A percentile compares a stretch with the other conserved stretches of the same genome.
phyloP scores from a whole-genome alignment of 2,888 invertebrate species.

The Bibio marci region DNA sequence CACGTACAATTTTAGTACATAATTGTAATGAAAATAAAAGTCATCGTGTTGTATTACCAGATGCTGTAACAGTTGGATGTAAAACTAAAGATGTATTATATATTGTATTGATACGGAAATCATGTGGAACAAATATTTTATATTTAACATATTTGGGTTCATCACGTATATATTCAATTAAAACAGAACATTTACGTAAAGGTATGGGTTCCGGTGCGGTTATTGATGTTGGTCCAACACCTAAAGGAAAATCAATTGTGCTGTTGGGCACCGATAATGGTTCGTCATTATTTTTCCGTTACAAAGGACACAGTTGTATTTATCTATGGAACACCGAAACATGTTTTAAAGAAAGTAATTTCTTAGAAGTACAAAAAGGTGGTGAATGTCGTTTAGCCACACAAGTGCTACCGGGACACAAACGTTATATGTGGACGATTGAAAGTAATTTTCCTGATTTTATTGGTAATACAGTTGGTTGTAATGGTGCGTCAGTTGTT shows the following conservation, averaged over 20 bases:
- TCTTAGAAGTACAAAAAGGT: constrained; percentile 39
- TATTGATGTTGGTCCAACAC: constrained; percentile 38
- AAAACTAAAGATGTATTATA: constrained; percentile 38
- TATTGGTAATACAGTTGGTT: constrained; percentile 38
- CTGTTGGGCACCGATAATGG: constrained; percentile 42
- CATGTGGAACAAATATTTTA: constrained; percentile 31
- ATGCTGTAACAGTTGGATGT: constrained; percentile 28
- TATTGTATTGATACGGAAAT: constrained; percentile 33
- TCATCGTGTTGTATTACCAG: constrained; percentile 38
- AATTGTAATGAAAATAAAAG: constrained; percentile 33
- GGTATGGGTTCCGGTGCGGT: constrained; percentile 33
- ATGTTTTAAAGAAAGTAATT: constrained; percentile 35
- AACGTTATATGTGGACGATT: constrained; percentile 42
- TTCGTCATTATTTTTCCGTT: constrained; percentile 40
- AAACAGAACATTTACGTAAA: constrained; percentile 32
- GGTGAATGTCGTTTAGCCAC: constrained; percentile 41
- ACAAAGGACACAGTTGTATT: constrained; percentile 40
- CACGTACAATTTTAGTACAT: constrained; percentile 31
- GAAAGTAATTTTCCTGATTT: constrained; percentile 51
- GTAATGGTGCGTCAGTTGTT: constrained; percentile 40
- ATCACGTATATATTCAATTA: constrained; percentile 36
- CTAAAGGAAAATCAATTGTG: constrained; percentile 33
- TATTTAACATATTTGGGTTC: constrained; percentile 43
- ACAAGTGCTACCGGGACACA: constrained; percentile 39
- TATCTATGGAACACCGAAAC: constrained; percentile 45